Conservation (phyloP, 1,140 invertebrate species). For the Spodoptera litura region DNA sequence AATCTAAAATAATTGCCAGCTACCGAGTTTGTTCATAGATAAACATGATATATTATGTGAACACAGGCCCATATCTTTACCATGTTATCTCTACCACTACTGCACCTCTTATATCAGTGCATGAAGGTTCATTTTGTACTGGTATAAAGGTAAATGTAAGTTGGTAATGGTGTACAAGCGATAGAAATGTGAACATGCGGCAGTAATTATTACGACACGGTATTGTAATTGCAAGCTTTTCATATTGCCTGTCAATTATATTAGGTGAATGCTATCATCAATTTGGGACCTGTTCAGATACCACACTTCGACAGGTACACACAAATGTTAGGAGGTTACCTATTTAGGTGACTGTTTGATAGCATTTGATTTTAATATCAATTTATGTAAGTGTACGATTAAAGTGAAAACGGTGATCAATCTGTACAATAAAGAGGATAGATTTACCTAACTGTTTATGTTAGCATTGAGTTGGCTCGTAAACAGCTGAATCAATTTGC, state of each 20-base stretch:
- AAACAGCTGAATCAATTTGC: too few relatives aligned
- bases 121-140: constrained; percentile 40
- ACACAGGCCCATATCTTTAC: constrained; percentile 45
- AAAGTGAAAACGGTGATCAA: too few relatives aligned
- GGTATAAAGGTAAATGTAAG: constrained; percentile 38
- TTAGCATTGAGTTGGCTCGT: too few relatives aligned
- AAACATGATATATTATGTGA: constrained; percentile 56
- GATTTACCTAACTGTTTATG: too few relatives aligned
- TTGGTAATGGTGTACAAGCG: background rate
- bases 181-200: constrained; percentile 45
- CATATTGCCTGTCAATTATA: constrained; percentile 44
- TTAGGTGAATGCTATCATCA: constrained; percentile 31
- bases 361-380: background rate
- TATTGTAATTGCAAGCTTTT: constrained; percentile 50
- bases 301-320: background rate
- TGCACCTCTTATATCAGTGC: background rate
- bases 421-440: too few relatives aligned
- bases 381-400: too few relatives aligned
- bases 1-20: constrained; percentile 60
- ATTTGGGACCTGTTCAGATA: constrained; percentile 30
- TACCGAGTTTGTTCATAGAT: constrained; percentile 55
- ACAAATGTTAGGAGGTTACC: constrained; percentile 1
- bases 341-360: background rate
- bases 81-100: constrained; percentile 24
- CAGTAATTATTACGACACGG: constrained; percentile 51